Base-by-base conservation (phyloP, 2,888 invertebrate genomes). In the Automeris io region DNA sequence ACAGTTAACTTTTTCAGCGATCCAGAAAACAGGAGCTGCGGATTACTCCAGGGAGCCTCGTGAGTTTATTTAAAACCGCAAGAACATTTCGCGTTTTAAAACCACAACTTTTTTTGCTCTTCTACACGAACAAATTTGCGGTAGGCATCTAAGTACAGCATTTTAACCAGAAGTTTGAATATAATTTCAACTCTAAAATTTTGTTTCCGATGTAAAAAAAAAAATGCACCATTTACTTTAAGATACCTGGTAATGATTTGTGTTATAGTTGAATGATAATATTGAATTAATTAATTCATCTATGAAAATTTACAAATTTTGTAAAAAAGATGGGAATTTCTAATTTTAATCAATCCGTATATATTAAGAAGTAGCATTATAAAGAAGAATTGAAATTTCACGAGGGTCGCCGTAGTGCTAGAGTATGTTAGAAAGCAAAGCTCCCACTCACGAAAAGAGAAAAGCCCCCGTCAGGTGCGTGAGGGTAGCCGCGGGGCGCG, bases 371-470 rank as follows among this genome's bases (percentile, higher is more conserved):
- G 16, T 16, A 16, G n/a, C n/a, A n/a, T n/a, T n/a, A n/a, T n/a
- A n/a, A n/a, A 16, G 3, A 16, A 26, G 25, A 13, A 16, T 2
- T 29, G 16, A 16, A n/a, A n/a, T n/a, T n/a, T n/a, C n/a, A 24
- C 23, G 37, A 68, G 62, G 54, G 56, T 60, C 57, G 53, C 43
- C 58, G 54, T 41, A 38, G 50, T 46, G 66, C 68, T 51, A 41
- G 51, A 54, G 50, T 46, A 46, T 75, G 82, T 85, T 85, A 85
- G 77, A 62, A 83, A 86, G 85, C 85, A 46, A 83, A 85, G 85
- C 85, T 70, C 83, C 83, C 82, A 85, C 86, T 86, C 85, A 86
- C 85, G 75, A 83, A 85, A 64, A 86, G 81, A 70, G 85, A 85
- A 82, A 80, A 82, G 75, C 80, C 77, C 54, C 71, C 69, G 59